phyloP scores from a whole-genome alignment of 1,140 invertebrate genomes.

The Spodoptera litura region DNA sequence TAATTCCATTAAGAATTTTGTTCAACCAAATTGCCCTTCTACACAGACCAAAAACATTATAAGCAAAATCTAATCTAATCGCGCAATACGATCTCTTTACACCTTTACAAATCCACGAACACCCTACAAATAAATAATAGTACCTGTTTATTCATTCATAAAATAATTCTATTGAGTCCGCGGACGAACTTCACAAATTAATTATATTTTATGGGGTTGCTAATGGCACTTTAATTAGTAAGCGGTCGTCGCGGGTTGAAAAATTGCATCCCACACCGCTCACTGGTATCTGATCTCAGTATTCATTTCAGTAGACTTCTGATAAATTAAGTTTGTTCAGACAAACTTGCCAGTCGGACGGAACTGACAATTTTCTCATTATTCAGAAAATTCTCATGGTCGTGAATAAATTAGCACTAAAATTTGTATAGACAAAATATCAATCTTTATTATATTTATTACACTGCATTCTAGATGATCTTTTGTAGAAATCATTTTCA shows the following conservation, averaged over 20 bases:
- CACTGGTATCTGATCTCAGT: constrained; percentile 12
- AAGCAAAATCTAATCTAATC: not conserved
- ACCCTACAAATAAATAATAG: constrained; percentile 19
- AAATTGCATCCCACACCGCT: constrained; percentile 18
- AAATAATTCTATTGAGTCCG: constrained; percentile 54
- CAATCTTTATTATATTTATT: too few species aligned
- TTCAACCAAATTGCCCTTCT: too few species aligned
- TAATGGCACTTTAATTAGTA: constrained; percentile 61
- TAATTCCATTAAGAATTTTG: not conserved
- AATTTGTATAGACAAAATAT: too few species aligned
- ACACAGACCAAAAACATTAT: not conserved
- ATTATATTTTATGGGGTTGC: constrained; percentile 57
- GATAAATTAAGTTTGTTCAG: constrained; percentile 33
- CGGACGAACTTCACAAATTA: constrained; percentile 57
- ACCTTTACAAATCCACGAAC: not conserved
- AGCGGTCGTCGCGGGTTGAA: constrained; percentile 20
- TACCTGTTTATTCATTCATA: constrained; percentile 58
- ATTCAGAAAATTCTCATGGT: not conserved
- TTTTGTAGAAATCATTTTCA: too few species aligned
- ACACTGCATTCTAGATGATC: too few species aligned
- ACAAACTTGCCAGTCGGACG: not conserved
- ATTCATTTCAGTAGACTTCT: constrained; percentile 24
- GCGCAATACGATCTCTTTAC: not conserved
- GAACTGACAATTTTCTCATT: constrained; percentile 12
- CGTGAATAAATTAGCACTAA: too few species aligned